A percentile compares a stretch with the other conserved stretches of the same genome.
Evolutionary conservation across 2,888 invertebrate genomes (phyloP).

Genomic region (Caenorhabditis sp.): DNA sequence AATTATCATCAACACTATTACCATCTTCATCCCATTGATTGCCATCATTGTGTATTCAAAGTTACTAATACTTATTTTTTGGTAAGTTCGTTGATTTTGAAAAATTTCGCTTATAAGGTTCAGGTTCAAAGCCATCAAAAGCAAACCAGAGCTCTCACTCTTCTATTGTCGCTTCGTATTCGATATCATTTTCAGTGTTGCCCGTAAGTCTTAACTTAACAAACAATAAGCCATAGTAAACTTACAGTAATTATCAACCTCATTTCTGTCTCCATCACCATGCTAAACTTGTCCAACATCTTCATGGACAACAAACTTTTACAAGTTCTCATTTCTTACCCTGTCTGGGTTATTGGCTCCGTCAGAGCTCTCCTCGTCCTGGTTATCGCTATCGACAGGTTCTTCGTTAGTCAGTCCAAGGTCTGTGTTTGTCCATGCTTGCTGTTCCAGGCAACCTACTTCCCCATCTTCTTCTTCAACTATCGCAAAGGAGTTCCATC

Average conservation of each 20-base stretch:
- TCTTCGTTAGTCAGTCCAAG: background rate
- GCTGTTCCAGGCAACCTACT: slow-evolving; percentile 6
- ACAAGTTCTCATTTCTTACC: background rate
- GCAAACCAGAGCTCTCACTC: background rate
- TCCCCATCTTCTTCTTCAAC: slow-evolving; percentile 10
- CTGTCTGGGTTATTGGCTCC: background rate
- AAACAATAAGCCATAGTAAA: background rate
- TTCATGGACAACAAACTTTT: background rate
- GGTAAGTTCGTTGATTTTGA: background rate
- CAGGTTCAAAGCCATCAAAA: slow-evolving; percentile 13
- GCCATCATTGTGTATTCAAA: background rate
- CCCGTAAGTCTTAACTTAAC: background rate
- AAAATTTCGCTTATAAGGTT: background rate
- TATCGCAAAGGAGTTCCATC: slow-evolving; percentile 1
- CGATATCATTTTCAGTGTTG: slow-evolving; percentile 2
- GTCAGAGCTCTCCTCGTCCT: background rate
- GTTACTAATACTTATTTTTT: background rate
- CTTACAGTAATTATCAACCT: background rate
- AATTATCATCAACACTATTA: background rate
- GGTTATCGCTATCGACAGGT: slow-evolving; percentile 1
- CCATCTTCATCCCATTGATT: background rate
- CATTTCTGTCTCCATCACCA: background rate
- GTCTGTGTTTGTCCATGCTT: no score
- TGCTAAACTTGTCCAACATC: background rate
- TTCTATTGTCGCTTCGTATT: slow-evolving; percentile 9